Conservation (phyloP, 2,797 vertebrate species). For the Hypotaenidia philippensis region DNA sequence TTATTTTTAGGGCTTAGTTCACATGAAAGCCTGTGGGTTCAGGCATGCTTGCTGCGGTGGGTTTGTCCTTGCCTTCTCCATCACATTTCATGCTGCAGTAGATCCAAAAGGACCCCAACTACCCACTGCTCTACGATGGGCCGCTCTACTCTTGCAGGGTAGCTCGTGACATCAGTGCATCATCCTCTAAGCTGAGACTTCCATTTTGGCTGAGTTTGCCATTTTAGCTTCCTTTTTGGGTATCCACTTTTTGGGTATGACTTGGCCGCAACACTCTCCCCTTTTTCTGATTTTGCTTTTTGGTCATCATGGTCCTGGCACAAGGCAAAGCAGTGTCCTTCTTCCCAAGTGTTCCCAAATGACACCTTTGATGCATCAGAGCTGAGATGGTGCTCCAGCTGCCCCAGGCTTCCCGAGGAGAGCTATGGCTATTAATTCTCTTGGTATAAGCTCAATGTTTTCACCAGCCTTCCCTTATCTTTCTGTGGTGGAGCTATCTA, state of each 20-base stretch:
- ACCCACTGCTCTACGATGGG: neutral
- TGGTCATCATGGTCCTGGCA: neutral
- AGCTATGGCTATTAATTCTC: neutral
- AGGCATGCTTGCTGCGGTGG: neutral
- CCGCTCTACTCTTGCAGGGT: neutral
- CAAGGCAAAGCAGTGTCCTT: neutral
- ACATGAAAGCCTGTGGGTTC: neutral
- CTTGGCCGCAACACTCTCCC: neutral
- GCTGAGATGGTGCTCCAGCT: neutral
- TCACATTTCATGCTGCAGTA: neutral
- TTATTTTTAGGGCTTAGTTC: conserved; percentile 21
- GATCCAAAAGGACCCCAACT: neutral
- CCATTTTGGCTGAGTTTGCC: neutral
- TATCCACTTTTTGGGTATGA: neutral
- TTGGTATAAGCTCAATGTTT: neutral
- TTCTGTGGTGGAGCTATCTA: neutral
- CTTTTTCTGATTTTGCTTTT: neutral
- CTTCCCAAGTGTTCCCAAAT: neutral
- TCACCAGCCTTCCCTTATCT: conserved; percentile 4
- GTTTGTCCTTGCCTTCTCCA: neutral
- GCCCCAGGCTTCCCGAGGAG: neutral
- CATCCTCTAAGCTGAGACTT: neutral
- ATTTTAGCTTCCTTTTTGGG: neutral
- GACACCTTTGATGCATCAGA: neutral
- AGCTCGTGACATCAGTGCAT: neutral